Evolutionary conservation across 2,113 vertebrate genomes (phyloP), one percentile per base, ranked within the genome.

Genomic region (Thalassoma bifasciatum): DNA sequence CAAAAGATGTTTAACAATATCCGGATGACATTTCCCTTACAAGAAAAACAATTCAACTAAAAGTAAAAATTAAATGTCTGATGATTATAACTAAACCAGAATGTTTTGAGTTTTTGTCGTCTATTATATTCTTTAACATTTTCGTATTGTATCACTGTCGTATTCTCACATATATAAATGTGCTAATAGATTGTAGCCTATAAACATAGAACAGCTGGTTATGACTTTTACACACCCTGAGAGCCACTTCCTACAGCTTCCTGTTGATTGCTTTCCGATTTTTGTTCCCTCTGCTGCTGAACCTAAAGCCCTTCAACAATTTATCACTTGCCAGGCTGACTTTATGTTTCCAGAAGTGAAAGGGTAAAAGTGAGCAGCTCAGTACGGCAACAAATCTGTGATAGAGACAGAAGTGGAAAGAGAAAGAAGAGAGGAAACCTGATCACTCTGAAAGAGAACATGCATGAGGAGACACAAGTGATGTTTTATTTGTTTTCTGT

Each of bases 221-320:
- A 44, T 34, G 19, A 70, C n/a, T 14, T 21, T 13, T 62, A 24
- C 30, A 51, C 34, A 21, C 17, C 83, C 17, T 19, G 0, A 6
- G 52, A 61, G 72, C 52, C 59, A 83, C 65, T 68, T 73, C 73
- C 63, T 64, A 11, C 9, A 60, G 71, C 73, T 68, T 84, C 72
- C 81, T 72, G 65, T 50, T 58, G n/a, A n/a, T n/a, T n/a, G n/a
- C n/a, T n/a, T n/a, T n/a, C n/a, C n/a, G n/a, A n/a, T 46, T 11
- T 9, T 34, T 12, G 1, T 65, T 63, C 38, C 30, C 16, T 24
- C 0, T 19, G 14, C 44, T 19, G 0, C 0, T 37, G 1, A 61
- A 57, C 6, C 2, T 1, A 16, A 40, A 9, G 11, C 7, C 1
- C 7, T n/a, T 10, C 11, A 36, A 17, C 7, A 2, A 42, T 44